Conservation (phyloP, 2,888 invertebrate species). For the Tetanocera ferruginea region DNA sequence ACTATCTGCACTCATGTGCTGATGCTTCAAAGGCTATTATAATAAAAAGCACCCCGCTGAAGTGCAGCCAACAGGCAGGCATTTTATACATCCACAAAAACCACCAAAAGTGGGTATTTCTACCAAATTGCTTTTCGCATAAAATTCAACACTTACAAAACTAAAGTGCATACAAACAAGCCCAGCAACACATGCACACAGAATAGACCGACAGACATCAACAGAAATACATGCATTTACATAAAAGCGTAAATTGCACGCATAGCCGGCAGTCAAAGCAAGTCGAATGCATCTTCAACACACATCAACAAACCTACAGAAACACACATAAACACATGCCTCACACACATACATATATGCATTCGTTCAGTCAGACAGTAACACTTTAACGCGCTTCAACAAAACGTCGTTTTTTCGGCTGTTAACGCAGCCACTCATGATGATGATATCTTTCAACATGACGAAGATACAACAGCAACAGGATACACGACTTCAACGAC, state of each 20-base stretch:
- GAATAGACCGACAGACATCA: neutral
- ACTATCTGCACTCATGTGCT: no score
- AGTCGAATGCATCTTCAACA: conserved; percentile 1
- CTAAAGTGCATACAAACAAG: neutral
- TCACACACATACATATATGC: neutral
- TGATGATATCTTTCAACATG: neutral
- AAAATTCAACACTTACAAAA: conserved; percentile 31
- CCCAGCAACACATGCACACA: neutral
- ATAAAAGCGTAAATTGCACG: conserved; percentile 58
- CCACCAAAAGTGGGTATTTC: conserved; percentile 11
- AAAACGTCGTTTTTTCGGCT: conserved; percentile 32
- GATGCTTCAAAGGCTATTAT: no score
- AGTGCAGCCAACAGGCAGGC: no score
- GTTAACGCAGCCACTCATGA: conserved; percentile 29
- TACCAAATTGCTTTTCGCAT: conserved; percentile 31
- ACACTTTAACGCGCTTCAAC: conserved; percentile 16
- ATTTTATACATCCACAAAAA: no score
- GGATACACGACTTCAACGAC: neutral
- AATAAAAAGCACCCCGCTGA: no score
- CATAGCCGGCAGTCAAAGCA: conserved; percentile 22
- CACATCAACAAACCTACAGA: neutral
- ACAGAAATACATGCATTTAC: conserved; percentile 57
- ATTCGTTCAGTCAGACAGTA: neutral
- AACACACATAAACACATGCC: neutral
- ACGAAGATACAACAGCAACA: neutral